Base-by-base conservation (phyloP, 2,797 vertebrate species). In the Cynodonichthys magdalenae region DNA sequence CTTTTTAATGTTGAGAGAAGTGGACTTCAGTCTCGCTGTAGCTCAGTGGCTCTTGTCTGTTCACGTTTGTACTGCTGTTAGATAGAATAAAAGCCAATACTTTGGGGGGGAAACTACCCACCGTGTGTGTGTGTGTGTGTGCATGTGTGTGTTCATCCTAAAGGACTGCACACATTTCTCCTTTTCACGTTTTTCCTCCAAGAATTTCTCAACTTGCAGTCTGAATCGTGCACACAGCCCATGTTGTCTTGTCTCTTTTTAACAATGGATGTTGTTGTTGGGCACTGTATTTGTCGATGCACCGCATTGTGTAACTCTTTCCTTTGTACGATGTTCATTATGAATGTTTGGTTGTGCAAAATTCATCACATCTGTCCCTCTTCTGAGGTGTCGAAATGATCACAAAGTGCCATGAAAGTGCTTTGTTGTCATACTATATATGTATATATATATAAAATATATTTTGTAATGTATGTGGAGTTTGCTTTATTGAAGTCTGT, bases 351-450 rank as follows among this genome's bases (percentile, higher is more conserved):
- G 83, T 84, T 60, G 74, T 39, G 36, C 36, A 39, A 39, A 39
- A 39, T 12, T 12, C 11, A 14, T 90, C 72, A 79, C 80, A 64
- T 82, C 67, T 80, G 75, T 87, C 73, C 76, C 63, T 83, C 75
- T 49, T 41, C 49, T 20, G 71, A 84, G 71, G 66, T 50, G 53
- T 90, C 83, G 69, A 71, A 11, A 74, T 90, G 88, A 91, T 89
- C 89, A 92, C 91, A 92, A 90, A 92, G 90, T 92, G 91, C 89
- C 90, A 91, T 71, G 70, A 79, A 85, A 88, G 87, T 92, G 83
- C 85, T 93, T 89, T 91, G 88, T 91, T 84, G 83, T 86, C 85
- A 79, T 89, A 80, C 62, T 0, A 28, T 42, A 42, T 39, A 55
- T 27, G 45, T 69, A 79, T 83, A 59, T 79, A 75, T 64, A 69